Conservation (phyloP, 2,113 vertebrate species). For the Pedionomus torquatus region DNA sequence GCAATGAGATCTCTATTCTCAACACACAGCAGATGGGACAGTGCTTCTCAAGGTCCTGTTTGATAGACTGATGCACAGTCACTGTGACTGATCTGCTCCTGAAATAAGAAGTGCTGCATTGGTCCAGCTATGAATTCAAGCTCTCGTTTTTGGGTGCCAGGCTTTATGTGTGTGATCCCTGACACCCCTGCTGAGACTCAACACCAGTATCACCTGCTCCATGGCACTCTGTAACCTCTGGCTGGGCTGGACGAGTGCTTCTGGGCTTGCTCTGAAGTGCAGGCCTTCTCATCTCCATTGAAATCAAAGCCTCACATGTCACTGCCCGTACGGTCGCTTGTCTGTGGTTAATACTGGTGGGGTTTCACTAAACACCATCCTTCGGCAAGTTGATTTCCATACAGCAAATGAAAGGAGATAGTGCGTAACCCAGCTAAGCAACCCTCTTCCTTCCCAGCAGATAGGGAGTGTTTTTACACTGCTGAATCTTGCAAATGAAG, state of each 20-base stretch:
- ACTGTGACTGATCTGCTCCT: neutral
- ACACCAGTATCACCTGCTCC: neutral
- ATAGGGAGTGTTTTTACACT: neutral
- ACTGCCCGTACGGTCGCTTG: neutral
- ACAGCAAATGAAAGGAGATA: neutral
- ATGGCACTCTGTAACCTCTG: neutral
- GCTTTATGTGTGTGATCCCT: neutral
- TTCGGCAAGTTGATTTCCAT: neutral
- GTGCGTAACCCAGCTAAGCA: neutral
- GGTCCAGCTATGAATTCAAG: neutral
- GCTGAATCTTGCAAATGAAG: conserved; percentile 34
- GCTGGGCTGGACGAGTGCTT: neutral
- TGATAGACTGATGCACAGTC: neutral
- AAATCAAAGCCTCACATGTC: neutral
- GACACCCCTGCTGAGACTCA: neutral
- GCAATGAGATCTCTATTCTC: neutral
- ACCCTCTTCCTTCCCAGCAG: neutral
- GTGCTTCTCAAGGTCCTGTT: neutral
- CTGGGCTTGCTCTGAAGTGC: neutral
- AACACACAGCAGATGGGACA: neutral
- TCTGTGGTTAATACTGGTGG: neutral
- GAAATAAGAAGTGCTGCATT: neutral
- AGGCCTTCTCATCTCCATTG: neutral
- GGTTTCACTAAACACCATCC: neutral
- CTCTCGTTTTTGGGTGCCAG: neutral